Evolutionary conservation across 2,888 invertebrate species (phyloP).

Genomic region (Heliconius erato): DNA sequence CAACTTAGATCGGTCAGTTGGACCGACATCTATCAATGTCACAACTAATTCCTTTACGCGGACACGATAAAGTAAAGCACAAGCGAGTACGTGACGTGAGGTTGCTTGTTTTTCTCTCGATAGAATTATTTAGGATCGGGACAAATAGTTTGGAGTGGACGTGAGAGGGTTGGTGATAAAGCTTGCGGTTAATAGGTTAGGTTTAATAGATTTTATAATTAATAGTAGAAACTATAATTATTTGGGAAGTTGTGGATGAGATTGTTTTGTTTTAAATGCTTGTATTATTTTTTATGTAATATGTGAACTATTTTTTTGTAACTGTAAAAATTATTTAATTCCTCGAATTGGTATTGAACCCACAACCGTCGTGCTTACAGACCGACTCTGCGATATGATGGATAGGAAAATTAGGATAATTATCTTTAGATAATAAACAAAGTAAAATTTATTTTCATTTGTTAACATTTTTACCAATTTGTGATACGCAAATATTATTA

Average conservation of each 20-base stretch:
- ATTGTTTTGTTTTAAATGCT: neutral
- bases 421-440: too few relatives aligned
- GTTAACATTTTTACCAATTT: too few relatives aligned
- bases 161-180: slow-evolving; percentile 62
- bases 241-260: neutral
- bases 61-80: slow-evolving; percentile 63
- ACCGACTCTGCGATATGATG: too few relatives aligned
- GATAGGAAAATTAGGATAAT: too few relatives aligned
- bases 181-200: slow-evolving; percentile 24
- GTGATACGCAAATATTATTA: too few relatives aligned
- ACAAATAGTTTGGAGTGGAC: slow-evolving; percentile 71
- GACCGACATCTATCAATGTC: slow-evolving; percentile 64
- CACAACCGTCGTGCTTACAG: neutral
- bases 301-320: too few relatives aligned
- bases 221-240: too few relatives aligned
- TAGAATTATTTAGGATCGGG: slow-evolving; percentile 69
- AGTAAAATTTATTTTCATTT: too few relatives aligned
- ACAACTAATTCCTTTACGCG: slow-evolving; percentile 63
- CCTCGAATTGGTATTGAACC: neutral
- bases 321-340: neutral
- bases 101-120: slow-evolving; percentile 67
- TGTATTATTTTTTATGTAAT: neutral
- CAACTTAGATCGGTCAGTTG: slow-evolving; percentile 8
- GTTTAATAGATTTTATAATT: slow-evolving; percentile 16
- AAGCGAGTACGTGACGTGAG: slow-evolving; percentile 59